phyloP scores from a whole-genome alignment of 2,113 vertebrate species.

The Tragulus kanchil region DNA sequence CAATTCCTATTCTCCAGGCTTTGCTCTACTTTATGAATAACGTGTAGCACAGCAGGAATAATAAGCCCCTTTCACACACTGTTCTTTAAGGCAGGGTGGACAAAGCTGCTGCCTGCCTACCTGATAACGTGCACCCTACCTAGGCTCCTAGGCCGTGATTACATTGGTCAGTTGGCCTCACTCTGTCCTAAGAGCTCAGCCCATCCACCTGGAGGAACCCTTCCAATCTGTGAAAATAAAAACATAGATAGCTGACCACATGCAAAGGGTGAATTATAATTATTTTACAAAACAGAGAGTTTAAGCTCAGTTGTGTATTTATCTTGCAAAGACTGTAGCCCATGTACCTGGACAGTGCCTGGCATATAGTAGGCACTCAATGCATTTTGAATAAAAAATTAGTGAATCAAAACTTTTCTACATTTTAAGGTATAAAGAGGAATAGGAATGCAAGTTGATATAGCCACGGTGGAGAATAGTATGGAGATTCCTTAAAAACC shows the following conservation, averaged over 20 bases:
- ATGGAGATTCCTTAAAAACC: neutral
- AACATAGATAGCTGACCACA: neutral
- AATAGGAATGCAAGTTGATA: neutral
- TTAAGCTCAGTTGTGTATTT: neutral
- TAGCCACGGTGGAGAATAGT: neutral
- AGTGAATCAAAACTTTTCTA: neutral
- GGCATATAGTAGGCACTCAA: neutral
- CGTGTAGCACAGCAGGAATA: neutral
- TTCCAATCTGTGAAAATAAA: slow-evolving; percentile 28
- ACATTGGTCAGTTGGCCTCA: neutral
- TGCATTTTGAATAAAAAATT: slow-evolving; percentile 1
- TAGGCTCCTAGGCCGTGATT: neutral
- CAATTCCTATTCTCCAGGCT: neutral
- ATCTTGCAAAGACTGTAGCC: neutral
- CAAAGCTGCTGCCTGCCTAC: neutral
- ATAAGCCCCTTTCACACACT: neutral
- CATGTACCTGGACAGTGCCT: neutral
- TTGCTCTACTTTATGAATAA: neutral
- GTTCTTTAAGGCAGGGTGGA: neutral
- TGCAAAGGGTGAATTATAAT: neutral
- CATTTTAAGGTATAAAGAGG: neutral
- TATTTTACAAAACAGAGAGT: neutral
- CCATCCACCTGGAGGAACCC: neutral
- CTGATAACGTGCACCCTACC: neutral
- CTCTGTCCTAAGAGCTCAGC: neutral